These are phyloP conservation scores for Chlorodrepanis virens DNA, from an alignment of 2,113 vertebrate genomes.

Conservation along the genomic window DNA sequence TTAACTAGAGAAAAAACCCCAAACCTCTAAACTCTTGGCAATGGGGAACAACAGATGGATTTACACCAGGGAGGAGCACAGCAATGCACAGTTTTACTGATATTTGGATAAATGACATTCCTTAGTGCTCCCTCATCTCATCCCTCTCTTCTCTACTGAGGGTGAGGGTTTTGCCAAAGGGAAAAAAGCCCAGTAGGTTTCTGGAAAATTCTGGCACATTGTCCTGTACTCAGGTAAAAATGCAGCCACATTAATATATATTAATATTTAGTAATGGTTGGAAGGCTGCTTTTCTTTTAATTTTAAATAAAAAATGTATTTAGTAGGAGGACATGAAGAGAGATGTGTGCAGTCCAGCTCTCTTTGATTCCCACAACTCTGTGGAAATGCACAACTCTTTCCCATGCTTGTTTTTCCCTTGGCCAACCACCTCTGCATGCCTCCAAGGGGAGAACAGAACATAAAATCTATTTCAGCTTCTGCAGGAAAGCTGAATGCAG, in stretches of 20 bases:
- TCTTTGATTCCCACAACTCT: not conserved
- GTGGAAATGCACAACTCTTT: not conserved
- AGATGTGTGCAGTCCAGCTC: not conserved
- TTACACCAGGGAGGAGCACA: not conserved
- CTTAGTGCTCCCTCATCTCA: not conserved
- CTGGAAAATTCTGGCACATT: not conserved
- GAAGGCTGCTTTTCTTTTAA: not conserved
- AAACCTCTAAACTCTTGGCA: not conserved
- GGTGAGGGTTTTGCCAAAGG: too few species aligned
- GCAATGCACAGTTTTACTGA: not conserved
- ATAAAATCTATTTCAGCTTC: not conserved
- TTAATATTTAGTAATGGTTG: not conserved
- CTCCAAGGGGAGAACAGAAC: not conserved
- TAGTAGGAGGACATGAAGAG: not conserved
- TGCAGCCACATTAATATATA: rapidly evolving
- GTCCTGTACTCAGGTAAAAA: not conserved
- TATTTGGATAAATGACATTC: not conserved
- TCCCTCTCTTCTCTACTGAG: not conserved
- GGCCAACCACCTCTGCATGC: not conserved
- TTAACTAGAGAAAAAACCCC: not conserved
- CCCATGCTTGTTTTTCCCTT: not conserved
- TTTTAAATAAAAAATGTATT: not conserved
- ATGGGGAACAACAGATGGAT: not conserved
- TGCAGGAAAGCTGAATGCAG: not conserved
- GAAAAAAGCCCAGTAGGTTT: not conserved